A percentile compares a stretch with the other conserved stretches of the same genome.
phyloP scores from a whole-genome alignment of 2,113 vertebrate genomes.

The Bufo gargarizans region DNA sequence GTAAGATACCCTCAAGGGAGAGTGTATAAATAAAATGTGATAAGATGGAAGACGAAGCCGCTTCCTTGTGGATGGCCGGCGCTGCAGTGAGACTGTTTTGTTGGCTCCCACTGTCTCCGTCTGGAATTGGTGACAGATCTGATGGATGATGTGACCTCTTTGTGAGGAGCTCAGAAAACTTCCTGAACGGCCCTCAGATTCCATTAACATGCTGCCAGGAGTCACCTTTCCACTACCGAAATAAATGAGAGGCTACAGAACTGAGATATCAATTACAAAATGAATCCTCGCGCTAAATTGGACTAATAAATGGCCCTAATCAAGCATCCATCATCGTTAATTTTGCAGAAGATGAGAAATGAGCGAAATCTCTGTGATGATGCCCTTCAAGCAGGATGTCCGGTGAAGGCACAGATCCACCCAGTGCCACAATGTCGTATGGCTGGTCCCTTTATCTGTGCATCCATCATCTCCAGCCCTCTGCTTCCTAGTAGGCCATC shows the following conservation, averaged over 20 bases:
- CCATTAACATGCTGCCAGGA: constrained; percentile 58
- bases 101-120: neutral
- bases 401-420: constrained; percentile 19
- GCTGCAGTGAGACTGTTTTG: constrained; percentile 9
- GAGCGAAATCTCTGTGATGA: constrained; percentile 53
- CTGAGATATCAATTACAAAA: constrained; percentile 72
- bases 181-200: constrained; percentile 60
- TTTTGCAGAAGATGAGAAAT: constrained; percentile 54
- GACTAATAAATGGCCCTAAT: constrained; percentile 68
- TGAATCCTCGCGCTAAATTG: constrained; percentile 62
- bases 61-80: neutral
- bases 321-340: constrained; percentile 65
- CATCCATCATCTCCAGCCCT: neutral
- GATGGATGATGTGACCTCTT: constrained; percentile 66
- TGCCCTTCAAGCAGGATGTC: constrained; percentile 58
- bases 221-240: constrained; percentile 72
- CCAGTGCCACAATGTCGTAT: neutral
- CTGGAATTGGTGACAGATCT: constrained; percentile 57
- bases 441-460: neutral
- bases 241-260: constrained; percentile 72
- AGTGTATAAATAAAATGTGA: constrained; percentile 54
- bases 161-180: constrained; percentile 51
- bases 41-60: constrained; percentile 17
- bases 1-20: constrained; percentile 50
- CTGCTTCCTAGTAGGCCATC: neutral